Base-by-base conservation (phyloP, 1,140 invertebrate species). In the roundworm (Caenorhabditis elegans) region DNA sequence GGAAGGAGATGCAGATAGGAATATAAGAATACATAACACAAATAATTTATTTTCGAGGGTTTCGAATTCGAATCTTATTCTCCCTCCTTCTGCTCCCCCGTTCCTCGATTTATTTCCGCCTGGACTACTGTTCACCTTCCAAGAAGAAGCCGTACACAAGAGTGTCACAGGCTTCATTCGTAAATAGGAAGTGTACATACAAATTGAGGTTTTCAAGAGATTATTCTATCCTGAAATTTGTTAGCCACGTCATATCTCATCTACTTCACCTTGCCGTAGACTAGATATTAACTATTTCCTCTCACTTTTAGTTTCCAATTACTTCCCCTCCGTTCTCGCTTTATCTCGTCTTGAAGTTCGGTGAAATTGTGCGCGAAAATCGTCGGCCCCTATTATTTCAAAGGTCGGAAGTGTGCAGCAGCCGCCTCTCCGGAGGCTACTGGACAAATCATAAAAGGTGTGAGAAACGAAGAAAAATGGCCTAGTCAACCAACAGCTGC, bases 351-450 rank as follows among this genome's bases (percentile, higher is more conserved):
- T 60, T 39, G 15, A 70, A 70, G 39, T 39, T 70, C 34, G 60
- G 60, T 70, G 60, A 70, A 70, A 70, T 70, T 70, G 60, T n/a
- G 34, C 60, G 60, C 28, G 60, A 70, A 70, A 70, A 70, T 70
- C 60, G 60, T 70, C 34, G 26, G n/a, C 60, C 60, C 60, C 60
- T 70, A 70, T 70, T 70, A 70, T 70, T 70, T 70, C 60, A 70
- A 70, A 70, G 60, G 13, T 31, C 60, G 60, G 60, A 70, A 70
- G 60, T 43, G 60, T 70, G 60, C 11, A 10, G 34, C 60, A 31
- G 34, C 60, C 34, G 39, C 60, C 17, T 26, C 55, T n/a, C 53
- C 53, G 60, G 13, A 70, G 49, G 13, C 22, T 53, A 22, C 49
- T 53, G 19, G 60, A 70, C 60, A 70, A 70, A 70, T 70, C 60